Base-by-base conservation (phyloP, 1,140 invertebrate genomes). In the Hycleus cichorii region DNA sequence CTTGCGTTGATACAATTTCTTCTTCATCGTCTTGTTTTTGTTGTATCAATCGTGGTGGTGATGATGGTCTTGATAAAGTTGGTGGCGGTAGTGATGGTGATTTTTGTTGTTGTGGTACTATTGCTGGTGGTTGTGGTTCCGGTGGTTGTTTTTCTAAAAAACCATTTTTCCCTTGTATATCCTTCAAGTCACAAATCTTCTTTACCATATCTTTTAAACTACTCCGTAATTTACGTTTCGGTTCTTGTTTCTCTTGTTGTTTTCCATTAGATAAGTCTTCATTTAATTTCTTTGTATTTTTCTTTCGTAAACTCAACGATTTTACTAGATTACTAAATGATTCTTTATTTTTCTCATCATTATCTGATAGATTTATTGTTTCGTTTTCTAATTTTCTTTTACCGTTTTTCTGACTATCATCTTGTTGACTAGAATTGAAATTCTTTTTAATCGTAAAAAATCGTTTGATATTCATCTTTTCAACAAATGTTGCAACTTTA, bases 391-490 rank as follows among this genome's bases (percentile, higher is more conserved):
- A 32, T 49, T 52, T 53, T 45, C 40, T 53, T 46, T 53, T 53
- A 2, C 18, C 42, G 39, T 26, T 44, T 9, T 46, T 46, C 7
- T 25, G 6, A 9, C 44, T 46, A 9, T 11, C 6, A 12, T 11
- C 9, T 47, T 4, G 7, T 27, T 24, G 12, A 47, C 18, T 47
- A 12, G 26, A 27, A 27, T 42, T n/a, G 18, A 18, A 18, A 12
- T 54, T 45, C 40, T 65, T 64, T 27, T 62, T 66, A 3, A 69
- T 58, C 2, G 65, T 64, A 53, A 69, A 69, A 49, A 67, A 69
- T 18, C 46, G 60, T 50, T 69, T 69, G 6, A 69, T 61, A 39
- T 65, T 69, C 26, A 68, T 57, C 11, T 57, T 63, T 18, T 59
- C 62, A 5, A 57, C 44, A n/a, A 67, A 38, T 24, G 61, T 18